phyloP scores from a whole-genome alignment of 2,797 vertebrate genomes.

The Remorina albescens region DNA sequence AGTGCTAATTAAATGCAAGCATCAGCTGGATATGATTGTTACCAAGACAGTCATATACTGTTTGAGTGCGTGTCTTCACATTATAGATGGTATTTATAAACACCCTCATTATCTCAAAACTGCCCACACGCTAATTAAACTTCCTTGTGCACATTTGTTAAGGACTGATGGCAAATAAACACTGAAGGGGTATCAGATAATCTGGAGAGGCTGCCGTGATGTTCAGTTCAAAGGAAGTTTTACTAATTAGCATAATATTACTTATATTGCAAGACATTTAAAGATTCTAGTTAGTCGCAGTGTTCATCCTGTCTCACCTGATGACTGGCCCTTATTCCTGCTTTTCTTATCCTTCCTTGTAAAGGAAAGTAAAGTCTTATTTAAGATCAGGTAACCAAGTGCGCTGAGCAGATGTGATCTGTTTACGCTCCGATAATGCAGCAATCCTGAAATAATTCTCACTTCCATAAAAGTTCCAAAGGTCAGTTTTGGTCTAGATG shows the following conservation, averaged over 20 bases:
- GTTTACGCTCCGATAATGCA: no score
- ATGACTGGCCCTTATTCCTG: no score
- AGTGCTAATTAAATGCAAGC: neutral
- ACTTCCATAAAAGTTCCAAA: neutral
- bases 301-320: neutral
- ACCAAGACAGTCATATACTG: constrained; percentile 5
- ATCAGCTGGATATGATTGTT: neutral
- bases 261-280: neutral
- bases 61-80: neutral
- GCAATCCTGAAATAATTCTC: no score
- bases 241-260: neutral
- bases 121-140: neutral
- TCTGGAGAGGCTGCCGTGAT: neutral
- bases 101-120: neutral
- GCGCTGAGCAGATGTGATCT: no score
- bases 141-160: neutral
- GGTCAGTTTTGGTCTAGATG: neutral
- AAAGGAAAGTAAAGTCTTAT: no score
- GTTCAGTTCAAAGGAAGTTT: no score
- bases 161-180: neutral
- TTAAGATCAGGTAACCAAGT: neutral
- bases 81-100: neutral
- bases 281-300: neutral
- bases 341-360: neutral
- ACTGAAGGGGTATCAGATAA: neutral